Conservation (phyloP, 2,888 invertebrate species). For the Spatulosminthurus flaviceps region DNA sequence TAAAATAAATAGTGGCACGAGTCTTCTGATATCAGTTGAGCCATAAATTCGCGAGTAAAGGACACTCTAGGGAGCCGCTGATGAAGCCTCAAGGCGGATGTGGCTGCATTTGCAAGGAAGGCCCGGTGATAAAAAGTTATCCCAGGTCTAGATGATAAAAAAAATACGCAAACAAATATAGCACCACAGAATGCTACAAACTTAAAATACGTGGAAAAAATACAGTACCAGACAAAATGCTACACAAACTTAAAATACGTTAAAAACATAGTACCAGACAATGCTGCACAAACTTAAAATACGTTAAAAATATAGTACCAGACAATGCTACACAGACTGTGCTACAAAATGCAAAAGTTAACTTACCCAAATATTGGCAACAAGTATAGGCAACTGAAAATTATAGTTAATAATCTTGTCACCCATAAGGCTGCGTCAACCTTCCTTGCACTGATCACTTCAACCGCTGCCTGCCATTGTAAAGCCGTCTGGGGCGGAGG, state of each 20-base stretch:
- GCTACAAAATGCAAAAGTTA: constrained; percentile 63
- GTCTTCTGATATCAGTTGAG: constrained; percentile 83
- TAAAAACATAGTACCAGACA: too few species aligned
- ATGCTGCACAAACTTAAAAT: too few species aligned
- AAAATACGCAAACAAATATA: too few species aligned
- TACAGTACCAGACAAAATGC: too few species aligned
- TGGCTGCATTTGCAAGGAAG: constrained; percentile 90
- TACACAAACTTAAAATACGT: too few species aligned
- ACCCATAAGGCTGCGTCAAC: constrained; percentile 88
- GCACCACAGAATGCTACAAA: too few species aligned
- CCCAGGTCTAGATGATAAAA: constrained; percentile 71
- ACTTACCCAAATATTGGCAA: constrained; percentile 90
- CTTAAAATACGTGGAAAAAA: too few species aligned
- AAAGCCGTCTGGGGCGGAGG: constrained; percentile 38
- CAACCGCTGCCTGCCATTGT: constrained; percentile 55
- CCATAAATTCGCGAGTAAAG: constrained; percentile 84
- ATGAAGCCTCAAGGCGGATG: constrained; percentile 92
- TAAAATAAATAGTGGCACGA: constrained; percentile 97
- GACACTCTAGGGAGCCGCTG: constrained; percentile 88
- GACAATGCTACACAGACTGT: too few species aligned
- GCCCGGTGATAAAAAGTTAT: constrained; percentile 90
- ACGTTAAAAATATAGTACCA: too few species aligned
- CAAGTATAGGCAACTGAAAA: constrained; percentile 85
- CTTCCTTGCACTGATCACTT: constrained; percentile 77
- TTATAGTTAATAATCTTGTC: constrained; percentile 82